These are phyloP conservation scores for Oscarella lobularis DNA, from an alignment of 37 sponge, comb jelly and placozoan genomes.

Conservation along the genomic window DNA sequence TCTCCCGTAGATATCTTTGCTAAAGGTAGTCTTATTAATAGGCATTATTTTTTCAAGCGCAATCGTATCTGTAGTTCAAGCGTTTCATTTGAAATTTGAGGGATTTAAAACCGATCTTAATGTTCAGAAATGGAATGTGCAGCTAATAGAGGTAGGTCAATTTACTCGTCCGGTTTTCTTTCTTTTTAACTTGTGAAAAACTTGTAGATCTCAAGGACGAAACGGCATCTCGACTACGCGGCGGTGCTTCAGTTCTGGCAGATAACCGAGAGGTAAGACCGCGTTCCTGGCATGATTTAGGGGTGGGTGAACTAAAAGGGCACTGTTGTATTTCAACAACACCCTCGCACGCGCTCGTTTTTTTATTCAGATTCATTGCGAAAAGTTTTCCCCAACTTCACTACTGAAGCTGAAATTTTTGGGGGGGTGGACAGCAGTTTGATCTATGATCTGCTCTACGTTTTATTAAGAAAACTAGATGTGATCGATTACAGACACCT, in stretches of 20 bases:
- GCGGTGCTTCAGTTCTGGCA: constrained; percentile 88
- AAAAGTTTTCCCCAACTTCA: constrained; percentile 57
- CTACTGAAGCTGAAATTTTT: constrained; percentile 21
- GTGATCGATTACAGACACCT: too few relatives aligned
- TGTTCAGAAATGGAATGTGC: constrained; percentile 89
- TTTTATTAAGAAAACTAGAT: too few relatives aligned
- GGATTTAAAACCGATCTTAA: constrained; percentile 61
- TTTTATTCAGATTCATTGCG: constrained; percentile 49
- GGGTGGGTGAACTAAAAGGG: neutral
- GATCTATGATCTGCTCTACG: too few relatives aligned
- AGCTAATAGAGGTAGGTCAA: constrained; percentile 42
- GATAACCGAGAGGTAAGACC: constrained; percentile 66
- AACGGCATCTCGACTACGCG: constrained; percentile 83
- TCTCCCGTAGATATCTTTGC: constrained; percentile 94
- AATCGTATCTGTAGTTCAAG: constrained; percentile 41
- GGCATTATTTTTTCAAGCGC: neutral
- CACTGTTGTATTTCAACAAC: neutral
- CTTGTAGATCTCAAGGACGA: constrained; percentile 58
- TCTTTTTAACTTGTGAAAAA: neutral
- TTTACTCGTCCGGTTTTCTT: neutral
- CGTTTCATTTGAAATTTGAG: constrained; percentile 86
- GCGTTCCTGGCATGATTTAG: neutral
- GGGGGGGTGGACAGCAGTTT: too few relatives aligned
- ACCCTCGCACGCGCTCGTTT: neutral
- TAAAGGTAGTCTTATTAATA: constrained; percentile 52